Evolutionary conservation across 1,140 invertebrate species (phyloP).

Genomic region (Brachionus rotundiformis): DNA sequence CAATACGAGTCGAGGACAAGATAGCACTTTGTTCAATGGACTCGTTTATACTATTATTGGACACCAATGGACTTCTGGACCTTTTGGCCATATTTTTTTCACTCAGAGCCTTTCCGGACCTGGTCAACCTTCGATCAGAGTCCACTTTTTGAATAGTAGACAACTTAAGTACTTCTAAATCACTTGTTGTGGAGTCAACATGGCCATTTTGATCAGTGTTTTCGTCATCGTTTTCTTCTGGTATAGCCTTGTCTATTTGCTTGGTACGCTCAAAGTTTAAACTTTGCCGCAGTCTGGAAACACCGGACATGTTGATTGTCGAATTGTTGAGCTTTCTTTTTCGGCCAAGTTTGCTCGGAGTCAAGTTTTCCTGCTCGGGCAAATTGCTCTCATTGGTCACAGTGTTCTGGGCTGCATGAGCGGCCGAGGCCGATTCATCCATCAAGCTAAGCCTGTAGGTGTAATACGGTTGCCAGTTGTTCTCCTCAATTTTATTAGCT

Average conservation of each 20-base stretch:
- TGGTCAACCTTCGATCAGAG: not conserved
- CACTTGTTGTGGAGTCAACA: not conserved
- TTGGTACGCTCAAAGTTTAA: not conserved
- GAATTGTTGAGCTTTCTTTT: slow-evolving; percentile 22
- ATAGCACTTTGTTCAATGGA: not conserved
- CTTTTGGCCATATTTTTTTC: slow-evolving; percentile 25
- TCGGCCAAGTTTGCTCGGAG: not conserved
- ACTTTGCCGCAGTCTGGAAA: not conserved
- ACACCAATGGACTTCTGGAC: slow-evolving; percentile 35
- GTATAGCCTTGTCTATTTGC: slow-evolving; percentile 18
- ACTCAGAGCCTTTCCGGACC: slow-evolving; percentile 15
- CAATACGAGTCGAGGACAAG: slow-evolving; percentile 46
- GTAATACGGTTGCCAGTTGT: slow-evolving; percentile 45
- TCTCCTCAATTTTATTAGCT: slow-evolving; percentile 31
- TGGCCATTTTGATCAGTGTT: slow-evolving; percentile 35
- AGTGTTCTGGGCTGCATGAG: not conserved
- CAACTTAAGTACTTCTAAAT: slow-evolving; percentile 31
- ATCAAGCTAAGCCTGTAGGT: slow-evolving; percentile 52
- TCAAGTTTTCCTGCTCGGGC: slow-evolving; percentile 17
- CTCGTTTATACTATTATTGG: slow-evolving; percentile 48
- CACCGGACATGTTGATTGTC: not conserved
- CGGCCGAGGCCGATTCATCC: slow-evolving; percentile 12
- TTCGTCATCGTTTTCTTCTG: slow-evolving; percentile 31
- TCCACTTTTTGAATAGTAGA: not conserved
- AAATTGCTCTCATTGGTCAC: not conserved